These are phyloP conservation scores for Megalopta genalis DNA, from an alignment of 1,140 invertebrate genomes.

Conservation along the genomic window DNA sequence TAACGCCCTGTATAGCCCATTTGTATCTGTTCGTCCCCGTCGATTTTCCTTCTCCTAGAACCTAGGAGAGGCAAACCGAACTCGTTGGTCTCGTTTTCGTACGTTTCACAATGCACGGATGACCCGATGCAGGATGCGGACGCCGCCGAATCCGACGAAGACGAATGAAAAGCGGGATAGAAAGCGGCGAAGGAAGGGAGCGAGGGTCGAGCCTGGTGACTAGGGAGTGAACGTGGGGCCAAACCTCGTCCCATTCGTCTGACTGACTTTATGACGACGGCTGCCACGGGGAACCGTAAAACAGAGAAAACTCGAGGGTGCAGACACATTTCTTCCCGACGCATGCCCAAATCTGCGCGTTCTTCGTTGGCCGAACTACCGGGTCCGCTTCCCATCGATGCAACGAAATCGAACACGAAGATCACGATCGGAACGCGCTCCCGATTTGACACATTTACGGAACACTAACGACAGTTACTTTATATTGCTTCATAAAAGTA, in stretches of 20 bases:
- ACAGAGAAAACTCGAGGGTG: constrained; percentile 42
- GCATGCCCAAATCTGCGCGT: constrained; percentile 42
- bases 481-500: too few species aligned
- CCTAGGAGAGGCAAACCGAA: too few species aligned
- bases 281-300: constrained; percentile 63
- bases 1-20: too few species aligned
- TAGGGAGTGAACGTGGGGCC: constrained; percentile 17
- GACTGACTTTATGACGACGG: constrained; percentile 77
- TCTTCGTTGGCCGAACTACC: constrained; percentile 56
- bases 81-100: too few species aligned
- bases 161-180: neutral
- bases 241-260: constrained; percentile 69
- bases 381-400: constrained; percentile 29
- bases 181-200: neutral
- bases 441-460: too few species aligned
- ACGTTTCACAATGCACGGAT: too few species aligned
- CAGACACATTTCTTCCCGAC: constrained; percentile 21
- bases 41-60: too few species aligned
- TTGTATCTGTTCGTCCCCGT: too few species aligned
- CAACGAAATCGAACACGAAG: constrained; percentile 26
- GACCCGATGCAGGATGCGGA: neutral
- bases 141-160: constrained; percentile 2
- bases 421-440: neutral
- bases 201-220: neutral
- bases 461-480: too few species aligned